Evolutionary conservation across 2,888 invertebrate genomes (phyloP).

Genomic region (Acronicta alni): DNA sequence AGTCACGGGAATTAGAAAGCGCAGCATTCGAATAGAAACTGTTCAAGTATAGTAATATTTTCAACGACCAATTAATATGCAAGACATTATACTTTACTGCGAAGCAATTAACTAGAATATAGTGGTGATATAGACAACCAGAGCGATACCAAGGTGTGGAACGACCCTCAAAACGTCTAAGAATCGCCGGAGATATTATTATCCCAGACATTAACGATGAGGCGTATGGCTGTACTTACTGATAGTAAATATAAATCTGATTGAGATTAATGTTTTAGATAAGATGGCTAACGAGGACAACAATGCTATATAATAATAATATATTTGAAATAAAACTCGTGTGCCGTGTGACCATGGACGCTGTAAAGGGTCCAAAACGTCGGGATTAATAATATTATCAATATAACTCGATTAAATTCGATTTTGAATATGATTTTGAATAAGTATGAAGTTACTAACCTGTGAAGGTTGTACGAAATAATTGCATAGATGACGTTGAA

Average conservation of each 20-base stretch:
- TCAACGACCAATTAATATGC: slow-evolving; percentile 29
- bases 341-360: no score
- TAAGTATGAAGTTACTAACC: no score
- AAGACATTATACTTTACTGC: slow-evolving; percentile 27
- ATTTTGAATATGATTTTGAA: no score
- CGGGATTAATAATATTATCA: no score
- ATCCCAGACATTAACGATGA: slow-evolving; percentile 13
- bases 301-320: no score
- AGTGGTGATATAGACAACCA: slow-evolving; percentile 25
- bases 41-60: slow-evolving; percentile 12
- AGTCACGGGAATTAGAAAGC: slow-evolving; percentile 28
- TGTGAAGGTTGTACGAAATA: no score
- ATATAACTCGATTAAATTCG: no score
- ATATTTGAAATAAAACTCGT: background rate
- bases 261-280: slow-evolving; percentile 8
- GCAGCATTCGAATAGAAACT: slow-evolving; percentile 10
- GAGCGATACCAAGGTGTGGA: slow-evolving; percentile 29
- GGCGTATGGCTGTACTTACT: background rate
- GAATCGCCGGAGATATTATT: slow-evolving; percentile 26
- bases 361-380: no score
- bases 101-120: slow-evolving; percentile 27
- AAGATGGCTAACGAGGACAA: background rate
- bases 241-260: slow-evolving; percentile 22
- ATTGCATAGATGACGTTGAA: no score
- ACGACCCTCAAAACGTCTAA: slow-evolving; percentile 23